Conservation (phyloP, 1,140 invertebrate species). For the Saccostrea cuccullata region DNA sequence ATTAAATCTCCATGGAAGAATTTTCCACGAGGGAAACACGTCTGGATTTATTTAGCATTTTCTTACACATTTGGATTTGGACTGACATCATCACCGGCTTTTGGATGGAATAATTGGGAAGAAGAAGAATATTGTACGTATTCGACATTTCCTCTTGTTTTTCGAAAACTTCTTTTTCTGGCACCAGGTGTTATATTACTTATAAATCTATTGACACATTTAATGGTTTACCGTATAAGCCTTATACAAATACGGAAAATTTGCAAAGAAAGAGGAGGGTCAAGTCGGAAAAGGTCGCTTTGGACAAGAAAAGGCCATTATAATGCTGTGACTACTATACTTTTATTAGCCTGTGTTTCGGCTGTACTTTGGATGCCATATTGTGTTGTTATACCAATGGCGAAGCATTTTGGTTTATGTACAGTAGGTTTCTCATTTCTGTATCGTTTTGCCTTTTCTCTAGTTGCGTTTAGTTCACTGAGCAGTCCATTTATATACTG, state of each 20-base stretch:
- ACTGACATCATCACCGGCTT: neutral
- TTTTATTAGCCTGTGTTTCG: neutral
- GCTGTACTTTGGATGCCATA: neutral
- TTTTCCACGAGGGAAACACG: neutral
- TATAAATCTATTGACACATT: neutral
- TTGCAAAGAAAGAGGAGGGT: neutral
- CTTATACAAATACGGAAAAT: neutral
- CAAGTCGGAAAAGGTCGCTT: neutral
- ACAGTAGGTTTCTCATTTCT: neutral
- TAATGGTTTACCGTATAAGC: slow-evolving; percentile 5
- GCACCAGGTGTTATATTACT: neutral
- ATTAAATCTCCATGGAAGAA: neutral
- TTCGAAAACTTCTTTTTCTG: neutral
- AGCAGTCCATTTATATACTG: neutral
- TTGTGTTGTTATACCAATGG: neutral
- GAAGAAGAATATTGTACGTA: neutral
- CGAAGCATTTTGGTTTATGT: neutral
- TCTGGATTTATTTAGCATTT: neutral
- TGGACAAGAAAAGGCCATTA: neutral
- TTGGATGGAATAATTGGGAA: neutral
- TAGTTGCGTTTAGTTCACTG: neutral
- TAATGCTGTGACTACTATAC: neutral
- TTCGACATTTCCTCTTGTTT: neutral
- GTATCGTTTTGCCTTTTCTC: neutral
- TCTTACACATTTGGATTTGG: neutral